Base-by-base conservation (phyloP, 2,113 vertebrate genomes). In the Suricata suricatta region DNA sequence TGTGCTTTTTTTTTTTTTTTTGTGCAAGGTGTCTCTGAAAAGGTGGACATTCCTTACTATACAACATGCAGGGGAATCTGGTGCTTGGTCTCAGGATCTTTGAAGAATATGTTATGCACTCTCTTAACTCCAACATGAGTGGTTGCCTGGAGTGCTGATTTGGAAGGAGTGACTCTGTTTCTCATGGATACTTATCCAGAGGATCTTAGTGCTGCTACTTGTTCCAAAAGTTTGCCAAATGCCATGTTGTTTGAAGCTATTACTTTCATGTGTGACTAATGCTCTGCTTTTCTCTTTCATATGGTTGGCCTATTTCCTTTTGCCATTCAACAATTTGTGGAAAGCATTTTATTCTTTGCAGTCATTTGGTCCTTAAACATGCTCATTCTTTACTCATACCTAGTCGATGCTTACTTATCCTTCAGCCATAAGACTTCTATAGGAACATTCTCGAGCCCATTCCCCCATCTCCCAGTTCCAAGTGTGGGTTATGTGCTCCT, bases 171-270 rank as follows among this genome's bases (percentile, higher is more conserved):
- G n/a, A 88, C 35, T 80, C 50, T 23, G 63, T 85, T 86, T 96
- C 66, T 84, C 64, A 38, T 76, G 35, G n/a, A 63, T 81, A 50
- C 80, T 76, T 81, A 71, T 66, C 13, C 74, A 68, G 44, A 94
- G 47, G 69, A 47, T 93, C 38, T 63, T 50, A 86, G 12, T 66
- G 79, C 44, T 66, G 44, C 29, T 69, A 17, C 80, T 94, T 94
- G 54, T 50, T 90, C 83, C 57, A 85, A 60, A 94, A 94, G 71
- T 86, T 86, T 38, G 57, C 31, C n/a, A 83, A 87, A 72, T 63
- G n/a, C 25, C 29, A 41, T n/a, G 76, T 52, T 87, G n/a, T 84
- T 89, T 88, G 80, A 93, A 83, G 54, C 41, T 83, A 71, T 12
- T 33, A 71, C 21, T 87, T 86, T 69, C 71, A n/a, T 68, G 31